phyloP scores from a whole-genome alignment of 2,888 invertebrate species.

The Andricus curvator region DNA sequence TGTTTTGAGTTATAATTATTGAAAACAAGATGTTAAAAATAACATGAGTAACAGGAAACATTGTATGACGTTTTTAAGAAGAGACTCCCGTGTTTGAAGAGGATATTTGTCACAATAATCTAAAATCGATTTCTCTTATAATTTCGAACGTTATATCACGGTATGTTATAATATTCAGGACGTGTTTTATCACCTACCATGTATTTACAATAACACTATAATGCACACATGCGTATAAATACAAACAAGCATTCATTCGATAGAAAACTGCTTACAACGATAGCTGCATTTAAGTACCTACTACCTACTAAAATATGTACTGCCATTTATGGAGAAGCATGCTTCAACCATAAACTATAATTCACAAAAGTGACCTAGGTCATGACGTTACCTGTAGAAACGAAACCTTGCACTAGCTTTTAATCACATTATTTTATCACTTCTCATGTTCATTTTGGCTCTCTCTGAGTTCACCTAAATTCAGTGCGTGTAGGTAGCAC shows the following conservation, averaged over 20 bases:
- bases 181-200: slow-evolving; percentile 21
- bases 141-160: not conserved
- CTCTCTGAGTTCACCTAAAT: too few relatives aligned
- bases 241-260: not conserved
- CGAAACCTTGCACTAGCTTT: too few relatives aligned
- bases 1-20: too few relatives aligned
- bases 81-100: too few relatives aligned
- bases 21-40: too few relatives aligned
- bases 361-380: not conserved
- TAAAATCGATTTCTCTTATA: slow-evolving; percentile 5
- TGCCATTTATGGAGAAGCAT: slow-evolving; percentile 13
- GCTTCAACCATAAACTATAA: not conserved
- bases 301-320: not conserved
- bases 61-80: too few relatives aligned
- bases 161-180: not conserved
- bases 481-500: too few relatives aligned
- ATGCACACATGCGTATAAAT: not conserved
- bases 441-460: too few relatives aligned
- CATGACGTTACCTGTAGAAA: too few relatives aligned
- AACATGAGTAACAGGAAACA: too few relatives aligned
- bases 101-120: not conserved
- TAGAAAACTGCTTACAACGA: slow-evolving; percentile 4
- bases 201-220: not conserved
- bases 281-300: not conserved
- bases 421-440: too few relatives aligned